phyloP scores from a whole-genome alignment of 1,140 invertebrate species.

The Oryctes rhinoceros region DNA sequence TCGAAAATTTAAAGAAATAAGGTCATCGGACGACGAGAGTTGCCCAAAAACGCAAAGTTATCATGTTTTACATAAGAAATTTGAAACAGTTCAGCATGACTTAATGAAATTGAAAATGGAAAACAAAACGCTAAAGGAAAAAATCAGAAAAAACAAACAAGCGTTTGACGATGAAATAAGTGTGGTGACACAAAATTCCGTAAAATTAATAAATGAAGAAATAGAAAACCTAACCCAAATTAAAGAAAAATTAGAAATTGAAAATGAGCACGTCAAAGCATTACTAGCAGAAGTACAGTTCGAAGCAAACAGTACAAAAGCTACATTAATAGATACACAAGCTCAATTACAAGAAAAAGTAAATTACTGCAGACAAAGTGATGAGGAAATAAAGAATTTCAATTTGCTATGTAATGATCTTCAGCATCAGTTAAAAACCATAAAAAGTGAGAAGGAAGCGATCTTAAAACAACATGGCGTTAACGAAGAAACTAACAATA shows the following conservation, averaged over 20 bases:
- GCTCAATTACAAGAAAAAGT: not conserved
- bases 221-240: constrained; percentile 5
- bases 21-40: not conserved
- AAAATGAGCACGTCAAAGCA: not conserved
- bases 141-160: constrained; percentile 36
- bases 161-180: not conserved
- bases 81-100: constrained; percentile 24
- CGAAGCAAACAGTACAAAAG: constrained; percentile 3
- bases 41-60: constrained; percentile 24
- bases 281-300: not conserved
- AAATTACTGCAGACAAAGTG: not conserved
- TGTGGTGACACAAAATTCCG: not conserved
- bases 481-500: constrained; percentile 9
- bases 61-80: constrained; percentile 17
- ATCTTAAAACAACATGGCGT: not conserved
- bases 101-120: constrained; percentile 26
- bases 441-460: not conserved
- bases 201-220: constrained; percentile 20
- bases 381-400: not conserved
- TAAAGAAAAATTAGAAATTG: constrained; percentile 27
- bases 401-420: not conserved
- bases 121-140: constrained; percentile 31
- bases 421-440: not conserved
- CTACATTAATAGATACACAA: not conserved
- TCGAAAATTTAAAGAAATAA: constrained; percentile 31